phyloP scores from a whole-genome alignment of 1,140 invertebrate species.

The Homalodisca vitripennis region DNA sequence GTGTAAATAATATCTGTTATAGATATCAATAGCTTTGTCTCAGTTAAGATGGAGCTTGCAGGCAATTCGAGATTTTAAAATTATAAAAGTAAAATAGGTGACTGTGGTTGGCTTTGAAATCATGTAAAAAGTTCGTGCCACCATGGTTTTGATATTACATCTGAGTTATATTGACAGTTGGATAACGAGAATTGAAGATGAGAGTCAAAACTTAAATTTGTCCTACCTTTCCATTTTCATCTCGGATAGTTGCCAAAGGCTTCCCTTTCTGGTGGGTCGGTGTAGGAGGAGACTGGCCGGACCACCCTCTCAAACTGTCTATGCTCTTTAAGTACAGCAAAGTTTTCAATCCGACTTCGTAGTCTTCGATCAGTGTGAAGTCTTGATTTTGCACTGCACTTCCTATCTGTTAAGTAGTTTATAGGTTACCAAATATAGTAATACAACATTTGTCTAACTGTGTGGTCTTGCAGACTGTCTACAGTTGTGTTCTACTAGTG shows the following conservation, averaged over 20 bases:
- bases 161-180: no score
- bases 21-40: no score
- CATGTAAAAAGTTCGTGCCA: no score
- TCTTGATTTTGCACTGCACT: constrained; percentile 99
- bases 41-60: no score
- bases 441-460: background rate
- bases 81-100: no score
- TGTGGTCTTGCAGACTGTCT: background rate
- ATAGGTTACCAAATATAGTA: no score
- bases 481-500: background rate
- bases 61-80: no score
- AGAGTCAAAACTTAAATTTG: no score
- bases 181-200: no score
- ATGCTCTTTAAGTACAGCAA: constrained; percentile 80
- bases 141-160: no score
- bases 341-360: constrained; percentile 85
- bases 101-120: no score
- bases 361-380: constrained; percentile 94
- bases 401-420: constrained; percentile 65
- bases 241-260: constrained; percentile 60
- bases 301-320: constrained; percentile 69
- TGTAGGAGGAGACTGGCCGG: constrained; percentile 91
- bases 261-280: constrained; percentile 91
- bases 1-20: no score
- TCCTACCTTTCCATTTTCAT: constrained; percentile 63